Evolutionary conservation across 1,140 invertebrate species (phyloP).

Genomic region (Camponotus vicinus): DNA sequence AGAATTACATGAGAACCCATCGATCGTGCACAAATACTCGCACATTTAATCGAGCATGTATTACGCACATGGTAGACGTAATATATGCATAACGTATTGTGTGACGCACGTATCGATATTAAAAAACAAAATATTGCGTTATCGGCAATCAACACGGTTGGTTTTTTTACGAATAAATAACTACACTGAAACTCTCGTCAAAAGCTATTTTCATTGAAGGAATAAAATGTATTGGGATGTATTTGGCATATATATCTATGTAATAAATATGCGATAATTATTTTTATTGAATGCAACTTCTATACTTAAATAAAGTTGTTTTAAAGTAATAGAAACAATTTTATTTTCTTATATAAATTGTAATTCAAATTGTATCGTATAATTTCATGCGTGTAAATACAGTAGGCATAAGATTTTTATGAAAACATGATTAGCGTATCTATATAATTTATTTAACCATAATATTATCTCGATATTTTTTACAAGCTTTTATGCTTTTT

Average conservation of each 20-base stretch:
- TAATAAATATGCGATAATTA: neutral
- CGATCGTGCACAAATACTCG: constrained; percentile 37
- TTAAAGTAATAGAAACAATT: neutral
- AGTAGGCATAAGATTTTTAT: neutral
- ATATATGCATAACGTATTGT: constrained; percentile 32
- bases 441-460: neutral
- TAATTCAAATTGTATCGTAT: neutral
- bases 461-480: neutral
- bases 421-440: neutral
- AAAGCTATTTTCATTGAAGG: constrained; percentile 12
- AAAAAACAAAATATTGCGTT: constrained; percentile 52
- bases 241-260: neutral
- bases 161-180: constrained; percentile 48
- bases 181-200: constrained; percentile 20
- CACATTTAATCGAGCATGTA: constrained; percentile 58
- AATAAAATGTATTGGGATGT: constrained; percentile 14
- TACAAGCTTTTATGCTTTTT: neutral
- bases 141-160: constrained; percentile 39
- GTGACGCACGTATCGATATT: constrained; percentile 44
- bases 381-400: too few species aligned
- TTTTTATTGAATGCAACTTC: neutral
- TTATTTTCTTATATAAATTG: constrained; percentile 3
- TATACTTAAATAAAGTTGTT: too few species aligned
- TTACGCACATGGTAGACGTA: constrained; percentile 9
- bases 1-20: constrained; percentile 42